These are phyloP conservation scores for Aethes cnicana DNA, from an alignment of 2,888 invertebrate species.

Conservation along the genomic window DNA sequence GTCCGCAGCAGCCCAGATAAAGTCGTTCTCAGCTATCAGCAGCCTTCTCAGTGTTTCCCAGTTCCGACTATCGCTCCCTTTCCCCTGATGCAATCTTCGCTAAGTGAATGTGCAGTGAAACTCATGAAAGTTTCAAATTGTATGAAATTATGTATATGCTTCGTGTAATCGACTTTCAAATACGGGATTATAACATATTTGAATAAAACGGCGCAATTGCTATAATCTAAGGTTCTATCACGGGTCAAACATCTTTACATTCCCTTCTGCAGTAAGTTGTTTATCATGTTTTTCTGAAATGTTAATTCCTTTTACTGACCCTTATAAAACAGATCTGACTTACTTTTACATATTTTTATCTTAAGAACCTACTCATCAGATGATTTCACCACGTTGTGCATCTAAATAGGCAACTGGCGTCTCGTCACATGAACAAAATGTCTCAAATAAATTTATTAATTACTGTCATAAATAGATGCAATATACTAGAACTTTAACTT, in stretches of 20 bases:
- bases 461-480: too few relatives aligned
- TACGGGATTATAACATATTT: slow-evolving; percentile 27
- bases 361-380: too few relatives aligned
- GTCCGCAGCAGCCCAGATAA: background rate
- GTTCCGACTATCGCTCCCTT: slow-evolving; percentile 23
- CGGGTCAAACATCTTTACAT: slow-evolving; percentile 9
- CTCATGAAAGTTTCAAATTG: slow-evolving; percentile 26
- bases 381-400: too few relatives aligned
- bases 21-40: slow-evolving; percentile 26
- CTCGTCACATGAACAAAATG: too few relatives aligned
- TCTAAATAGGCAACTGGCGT: too few relatives aligned
- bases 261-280: background rate
- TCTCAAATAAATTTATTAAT: too few relatives aligned
- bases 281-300: background rate
- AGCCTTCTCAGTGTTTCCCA: slow-evolving; percentile 16
- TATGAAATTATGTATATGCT: slow-evolving; percentile 29
- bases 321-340: background rate
- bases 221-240: slow-evolving; percentile 15
- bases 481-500: background rate
- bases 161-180: slow-evolving; percentile 29
- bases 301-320: background rate
- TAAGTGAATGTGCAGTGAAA: slow-evolving; percentile 22
- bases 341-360: too few relatives aligned
- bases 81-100: slow-evolving; percentile 28
- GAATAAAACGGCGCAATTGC: slow-evolving; percentile 24